A percentile compares a stretch with the other conserved stretches of the same genome.
Evolutionary conservation across 2,888 invertebrate species (phyloP).

Genomic region (Megastigmus dorsalis): DNA sequence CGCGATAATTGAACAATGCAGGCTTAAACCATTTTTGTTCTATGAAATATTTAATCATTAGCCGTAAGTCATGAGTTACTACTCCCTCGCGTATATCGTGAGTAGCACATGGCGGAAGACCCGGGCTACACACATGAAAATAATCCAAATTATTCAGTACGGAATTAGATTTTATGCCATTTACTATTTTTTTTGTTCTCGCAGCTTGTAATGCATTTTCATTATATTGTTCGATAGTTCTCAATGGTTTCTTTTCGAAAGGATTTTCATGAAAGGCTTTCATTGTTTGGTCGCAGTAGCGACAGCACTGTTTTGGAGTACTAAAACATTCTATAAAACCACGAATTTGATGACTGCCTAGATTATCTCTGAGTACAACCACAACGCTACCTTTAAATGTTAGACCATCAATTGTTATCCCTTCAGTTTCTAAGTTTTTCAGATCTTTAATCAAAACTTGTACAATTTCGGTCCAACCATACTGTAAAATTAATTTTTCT

Average conservation of each 20-base stretch:
- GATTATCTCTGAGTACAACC: conserved; percentile 8
- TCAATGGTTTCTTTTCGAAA: neutral
- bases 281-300: too few species aligned
- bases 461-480: conserved; percentile 15
- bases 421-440: conserved; percentile 56
- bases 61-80: neutral
- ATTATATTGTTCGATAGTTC: conserved; percentile 7
- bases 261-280: too few species aligned
- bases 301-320: neutral
- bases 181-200: neutral
- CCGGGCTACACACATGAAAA: conserved; percentile 28
- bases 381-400: neutral
- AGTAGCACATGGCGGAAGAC: conserved; percentile 12
- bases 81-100: conserved; percentile 22
- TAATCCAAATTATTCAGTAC: neutral
- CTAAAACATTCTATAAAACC: conserved; percentile 29
- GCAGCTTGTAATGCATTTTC: neutral
- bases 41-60: conserved; percentile 16
- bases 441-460: conserved; percentile 53
- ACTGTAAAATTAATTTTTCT: conserved; percentile 58
- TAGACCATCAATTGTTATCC: conserved; percentile 23
- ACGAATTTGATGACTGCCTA: conserved; percentile 30
- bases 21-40: conserved; percentile 12
- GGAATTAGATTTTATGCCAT: neutral
- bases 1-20: neutral